phyloP scores from a whole-genome alignment of 2,797 vertebrate genomes.

The Gymnopithys bicolor region DNA sequence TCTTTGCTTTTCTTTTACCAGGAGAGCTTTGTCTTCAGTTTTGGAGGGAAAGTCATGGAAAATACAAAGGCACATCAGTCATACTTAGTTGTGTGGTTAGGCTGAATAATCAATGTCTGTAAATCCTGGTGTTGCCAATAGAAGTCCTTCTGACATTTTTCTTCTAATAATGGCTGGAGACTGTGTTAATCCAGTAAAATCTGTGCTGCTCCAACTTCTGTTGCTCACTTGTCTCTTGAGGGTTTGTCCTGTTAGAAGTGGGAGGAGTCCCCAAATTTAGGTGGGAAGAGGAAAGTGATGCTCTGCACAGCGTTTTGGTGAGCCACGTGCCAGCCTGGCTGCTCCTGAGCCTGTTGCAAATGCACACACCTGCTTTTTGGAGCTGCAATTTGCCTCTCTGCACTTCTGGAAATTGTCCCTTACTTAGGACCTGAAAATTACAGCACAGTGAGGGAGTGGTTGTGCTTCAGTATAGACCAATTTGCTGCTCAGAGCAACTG shows the following conservation, averaged over 20 bases:
- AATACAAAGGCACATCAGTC: not conserved
- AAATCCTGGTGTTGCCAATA: not conserved
- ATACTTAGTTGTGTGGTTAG: not conserved
- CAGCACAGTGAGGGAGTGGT: fast-evolving
- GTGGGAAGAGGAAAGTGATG: not conserved
- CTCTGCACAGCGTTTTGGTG: not conserved
- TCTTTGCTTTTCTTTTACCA: not conserved
- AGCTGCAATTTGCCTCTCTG: not conserved
- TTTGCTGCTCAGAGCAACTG: not conserved
- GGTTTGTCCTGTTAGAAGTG: not conserved
- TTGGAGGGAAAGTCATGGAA: not conserved
- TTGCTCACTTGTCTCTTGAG: not conserved
- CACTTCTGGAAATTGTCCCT: not conserved
- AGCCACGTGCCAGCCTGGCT: not conserved
- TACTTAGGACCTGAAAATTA: not conserved
- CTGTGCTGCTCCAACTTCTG: not conserved
- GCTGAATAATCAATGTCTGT: not conserved
- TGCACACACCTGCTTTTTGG: fast-evolving
- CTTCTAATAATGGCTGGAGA: not conserved
- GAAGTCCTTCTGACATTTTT: not conserved
- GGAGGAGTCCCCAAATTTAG: not conserved
- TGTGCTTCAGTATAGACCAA: not conserved
- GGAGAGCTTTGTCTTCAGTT: not conserved
- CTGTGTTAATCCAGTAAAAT: not conserved
- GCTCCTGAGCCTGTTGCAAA: not conserved